Conservation (phyloP, 2,888 invertebrate species). For the Electrophaes corylata region DNA sequence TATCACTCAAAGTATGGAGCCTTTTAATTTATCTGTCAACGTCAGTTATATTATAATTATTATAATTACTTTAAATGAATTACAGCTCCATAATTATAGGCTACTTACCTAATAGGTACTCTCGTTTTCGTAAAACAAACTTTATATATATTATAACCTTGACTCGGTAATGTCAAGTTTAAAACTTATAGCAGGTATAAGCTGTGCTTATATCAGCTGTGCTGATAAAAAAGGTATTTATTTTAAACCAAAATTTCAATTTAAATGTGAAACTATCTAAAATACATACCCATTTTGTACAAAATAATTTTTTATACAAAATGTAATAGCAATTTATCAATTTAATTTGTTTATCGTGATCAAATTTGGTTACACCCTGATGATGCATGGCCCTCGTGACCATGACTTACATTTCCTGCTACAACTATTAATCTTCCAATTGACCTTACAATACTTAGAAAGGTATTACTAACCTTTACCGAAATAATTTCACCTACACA, state of each 20-base stretch:
- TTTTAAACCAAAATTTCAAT: not conserved
- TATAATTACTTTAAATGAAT: too few relatives aligned
- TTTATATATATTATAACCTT: constrained; percentile 16
- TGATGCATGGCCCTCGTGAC: constrained; percentile 39
- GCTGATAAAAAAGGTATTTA: too few relatives aligned
- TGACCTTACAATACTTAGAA: constrained; percentile 65
- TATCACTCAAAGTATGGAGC: not conserved
- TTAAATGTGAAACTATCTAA: not conserved
- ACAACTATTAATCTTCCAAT: constrained; percentile 45
- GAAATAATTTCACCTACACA: constrained; percentile 62
- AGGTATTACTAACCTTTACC: constrained; percentile 61
- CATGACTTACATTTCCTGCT: constrained; percentile 50
- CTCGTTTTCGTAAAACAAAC: constrained; percentile 22
- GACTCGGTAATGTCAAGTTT: constrained; percentile 20
- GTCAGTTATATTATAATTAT: constrained; percentile 9
- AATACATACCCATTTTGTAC: not conserved
- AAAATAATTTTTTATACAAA: not conserved
- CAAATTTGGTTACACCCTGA: constrained; percentile 23
- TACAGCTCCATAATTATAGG: constrained; percentile 9
- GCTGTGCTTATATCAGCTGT: too few relatives aligned
- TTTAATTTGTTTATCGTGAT: constrained; percentile 15
- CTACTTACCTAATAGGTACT: constrained; percentile 2
- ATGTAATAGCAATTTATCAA: constrained; percentile 10
- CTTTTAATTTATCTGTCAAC: constrained; percentile 9
- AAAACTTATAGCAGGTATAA: not conserved